A percentile compares a stretch with the other conserved stretches of the same genome.
Conservation (phyloP, 1,140 invertebrate species). For the Dysdera silvatica region DNA sequence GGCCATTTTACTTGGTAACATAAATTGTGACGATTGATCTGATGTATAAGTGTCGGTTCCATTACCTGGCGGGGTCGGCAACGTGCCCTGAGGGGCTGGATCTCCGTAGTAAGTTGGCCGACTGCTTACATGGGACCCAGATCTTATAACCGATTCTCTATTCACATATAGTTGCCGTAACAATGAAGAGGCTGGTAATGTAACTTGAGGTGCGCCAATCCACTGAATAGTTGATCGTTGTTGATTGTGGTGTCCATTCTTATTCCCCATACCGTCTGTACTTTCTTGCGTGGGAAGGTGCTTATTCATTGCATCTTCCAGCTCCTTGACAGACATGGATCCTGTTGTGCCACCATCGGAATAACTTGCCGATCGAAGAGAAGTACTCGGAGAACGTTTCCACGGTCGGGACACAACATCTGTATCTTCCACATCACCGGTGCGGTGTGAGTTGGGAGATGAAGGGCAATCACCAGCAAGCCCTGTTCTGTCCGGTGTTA, state of each 20-base stretch:
- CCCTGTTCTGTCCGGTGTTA: slow-evolving; percentile 13
- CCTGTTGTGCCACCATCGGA: slow-evolving; percentile 2
- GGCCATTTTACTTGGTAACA: slow-evolving; percentile 15
- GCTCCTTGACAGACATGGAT: slow-evolving; percentile 49
- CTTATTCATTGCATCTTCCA: slow-evolving; percentile 93
- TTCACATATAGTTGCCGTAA: slow-evolving; percentile 83
- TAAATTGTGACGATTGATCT: slow-evolving; percentile 20
- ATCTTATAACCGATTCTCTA: slow-evolving; percentile 82
- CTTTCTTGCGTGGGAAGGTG: slow-evolving; percentile 58
- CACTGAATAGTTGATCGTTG: slow-evolving; percentile 81
- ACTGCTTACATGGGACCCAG: slow-evolving; percentile 23
- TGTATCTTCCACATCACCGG: not conserved
- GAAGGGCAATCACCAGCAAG: not conserved
- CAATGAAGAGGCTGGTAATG: slow-evolving; percentile 32
- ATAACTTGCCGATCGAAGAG: not conserved
- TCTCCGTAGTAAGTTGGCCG: slow-evolving; percentile 31
- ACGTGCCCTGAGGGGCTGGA: slow-evolving; percentile 21
- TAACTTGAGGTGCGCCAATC: slow-evolving; percentile 59
- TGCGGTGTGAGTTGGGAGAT: not conserved
- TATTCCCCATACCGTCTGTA: not conserved
- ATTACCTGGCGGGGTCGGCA: slow-evolving; percentile 12
- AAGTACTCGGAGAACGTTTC: slow-evolving; percentile 18
- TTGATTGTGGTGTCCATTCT: slow-evolving; percentile 1
- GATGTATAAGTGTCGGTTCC: slow-evolving; percentile 8
- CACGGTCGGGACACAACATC: slow-evolving; percentile 26